Conservation (phyloP, 2,888 invertebrate genomes). For the Limenitis arthemis region DNA sequence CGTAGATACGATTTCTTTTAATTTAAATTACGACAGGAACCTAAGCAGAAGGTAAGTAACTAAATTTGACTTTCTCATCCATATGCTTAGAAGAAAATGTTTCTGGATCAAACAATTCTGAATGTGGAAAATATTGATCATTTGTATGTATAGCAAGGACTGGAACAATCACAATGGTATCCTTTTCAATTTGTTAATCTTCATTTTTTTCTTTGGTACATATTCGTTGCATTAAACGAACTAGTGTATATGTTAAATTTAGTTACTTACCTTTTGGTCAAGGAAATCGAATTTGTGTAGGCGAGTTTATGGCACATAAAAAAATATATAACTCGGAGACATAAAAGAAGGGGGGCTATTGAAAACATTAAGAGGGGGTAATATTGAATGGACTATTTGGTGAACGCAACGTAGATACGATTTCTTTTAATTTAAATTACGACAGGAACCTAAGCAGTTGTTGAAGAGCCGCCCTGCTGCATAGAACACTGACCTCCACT, state of each 20-base stretch:
- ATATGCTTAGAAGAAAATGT: slow-evolving; percentile 46
- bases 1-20: too few species aligned
- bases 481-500: too few species aligned
- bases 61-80: slow-evolving; percentile 36
- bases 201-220: too few species aligned
- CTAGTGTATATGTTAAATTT: slow-evolving; percentile 34
- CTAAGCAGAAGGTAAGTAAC: slow-evolving; percentile 28
- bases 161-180: slow-evolving; percentile 31
- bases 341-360: background rate
- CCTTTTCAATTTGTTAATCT: slow-evolving; percentile 37
- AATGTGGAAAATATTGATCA: slow-evolving; percentile 44
- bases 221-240: slow-evolving; percentile 41
- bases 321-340: background rate
- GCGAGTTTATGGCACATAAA: slow-evolving; percentile 33
- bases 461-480: too few species aligned
- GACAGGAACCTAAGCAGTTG: too few species aligned
- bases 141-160: slow-evolving; percentile 47
- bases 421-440: too few species aligned
- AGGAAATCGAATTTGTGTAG: slow-evolving; percentile 57
- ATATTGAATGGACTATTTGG: too few species aligned
- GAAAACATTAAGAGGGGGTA: background rate
- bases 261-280: slow-evolving; percentile 30
- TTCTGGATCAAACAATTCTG: slow-evolving; percentile 54
- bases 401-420: too few species aligned
- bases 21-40: too few species aligned